Percentiles rank a stretch among this genome's conserved stretches.
Conservation (phyloP, 2,888 invertebrate genomes). For the Spatulosminthurus flaviceps region DNA sequence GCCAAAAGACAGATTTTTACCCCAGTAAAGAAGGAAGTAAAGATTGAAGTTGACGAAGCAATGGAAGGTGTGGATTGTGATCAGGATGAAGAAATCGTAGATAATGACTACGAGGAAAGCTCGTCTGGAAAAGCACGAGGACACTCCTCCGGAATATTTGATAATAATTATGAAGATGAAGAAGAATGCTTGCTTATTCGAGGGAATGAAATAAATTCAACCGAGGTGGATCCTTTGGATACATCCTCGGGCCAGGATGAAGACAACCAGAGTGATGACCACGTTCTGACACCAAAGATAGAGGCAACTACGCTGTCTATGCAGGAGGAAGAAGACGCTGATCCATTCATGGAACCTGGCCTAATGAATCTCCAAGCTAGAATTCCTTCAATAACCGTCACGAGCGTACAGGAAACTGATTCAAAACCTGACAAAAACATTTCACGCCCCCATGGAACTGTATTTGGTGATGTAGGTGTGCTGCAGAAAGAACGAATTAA, state of each 20-base stretch:
- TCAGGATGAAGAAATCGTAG: background rate
- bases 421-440: background rate
- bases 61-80: background rate
- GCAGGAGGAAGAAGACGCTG: conserved; percentile 8
- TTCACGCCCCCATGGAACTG: background rate
- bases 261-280: background rate
- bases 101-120: background rate
- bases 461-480: conserved; percentile 25
- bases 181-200: conserved; percentile 21
- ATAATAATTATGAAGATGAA: conserved; percentile 31
- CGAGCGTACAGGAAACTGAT: background rate
- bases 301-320: background rate
- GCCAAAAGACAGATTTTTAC: conserved; percentile 6
- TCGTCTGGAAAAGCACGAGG: background rate
- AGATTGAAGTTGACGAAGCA: background rate
- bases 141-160: conserved; percentile 9
- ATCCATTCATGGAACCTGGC: conserved; percentile 24
- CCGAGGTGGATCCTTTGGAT: conserved; percentile 23
- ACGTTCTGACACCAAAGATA: background rate
- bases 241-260: conserved; percentile 19
- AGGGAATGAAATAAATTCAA: conserved; percentile 7
- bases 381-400: conserved; percentile 23
- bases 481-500: conserved; percentile 31
- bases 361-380: conserved; percentile 15
- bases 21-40: background rate